These are phyloP conservation scores for Drosophila prolongata DNA, from an alignment of 2,888 invertebrate species.

Conservation along the genomic window DNA sequence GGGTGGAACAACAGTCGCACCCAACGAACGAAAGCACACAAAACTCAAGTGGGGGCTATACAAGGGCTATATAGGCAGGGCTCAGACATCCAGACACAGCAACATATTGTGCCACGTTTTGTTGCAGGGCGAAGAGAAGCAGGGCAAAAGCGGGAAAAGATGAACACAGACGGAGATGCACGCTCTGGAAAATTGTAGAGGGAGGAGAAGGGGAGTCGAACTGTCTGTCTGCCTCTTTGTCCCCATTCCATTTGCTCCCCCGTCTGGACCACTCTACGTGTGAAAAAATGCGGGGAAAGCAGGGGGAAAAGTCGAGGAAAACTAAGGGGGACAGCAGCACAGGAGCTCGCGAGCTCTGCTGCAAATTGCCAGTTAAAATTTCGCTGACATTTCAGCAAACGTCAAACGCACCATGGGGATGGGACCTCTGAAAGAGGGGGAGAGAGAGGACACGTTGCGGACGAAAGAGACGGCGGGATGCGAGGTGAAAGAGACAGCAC, in stretches of 20 bases:
- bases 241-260: neutral
- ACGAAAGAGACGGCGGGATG: neutral
- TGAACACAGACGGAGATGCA: conserved; percentile 21
- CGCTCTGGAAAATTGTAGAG: conserved; percentile 57
- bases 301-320: neutral
- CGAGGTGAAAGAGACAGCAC: neutral
- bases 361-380: conserved; percentile 80
- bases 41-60: conserved; percentile 48
- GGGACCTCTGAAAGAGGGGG: neutral
- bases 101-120: conserved; percentile 76
- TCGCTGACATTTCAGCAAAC: conserved; percentile 77
- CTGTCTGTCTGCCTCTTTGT: conserved; percentile 4
- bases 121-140: conserved; percentile 43
- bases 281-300: conserved; percentile 5
- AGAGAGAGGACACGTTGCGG: neutral
- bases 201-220: conserved; percentile 28
- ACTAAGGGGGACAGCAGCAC: conserved; percentile 13
- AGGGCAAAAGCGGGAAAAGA: conserved; percentile 11
- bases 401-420: conserved; percentile 62
- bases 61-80: conserved; percentile 29
- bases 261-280: conserved; percentile 27
- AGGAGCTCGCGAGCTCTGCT: conserved; percentile 60
- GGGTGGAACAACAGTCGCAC: conserved; percentile 3
- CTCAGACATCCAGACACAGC: conserved; percentile 60
- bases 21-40: conserved; percentile 21